phyloP scores from a whole-genome alignment of 2,888 invertebrate genomes.

The Geophilus truncorum region DNA sequence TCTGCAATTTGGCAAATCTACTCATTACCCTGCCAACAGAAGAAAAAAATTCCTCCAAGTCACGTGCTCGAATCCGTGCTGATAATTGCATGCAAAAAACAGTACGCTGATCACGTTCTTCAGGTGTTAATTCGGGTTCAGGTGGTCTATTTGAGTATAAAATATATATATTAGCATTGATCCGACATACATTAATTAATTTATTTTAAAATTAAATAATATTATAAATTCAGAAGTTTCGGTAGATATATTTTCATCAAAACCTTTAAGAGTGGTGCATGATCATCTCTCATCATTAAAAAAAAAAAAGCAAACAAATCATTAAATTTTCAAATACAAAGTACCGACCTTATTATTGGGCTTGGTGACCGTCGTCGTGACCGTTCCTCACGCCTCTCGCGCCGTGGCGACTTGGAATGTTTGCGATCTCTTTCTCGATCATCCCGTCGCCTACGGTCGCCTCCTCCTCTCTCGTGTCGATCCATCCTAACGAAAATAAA shows the following conservation, averaged over 20 bases:
- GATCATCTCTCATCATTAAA: neutral
- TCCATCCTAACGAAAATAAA: neutral
- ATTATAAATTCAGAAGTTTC: neutral
- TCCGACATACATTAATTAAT: neutral
- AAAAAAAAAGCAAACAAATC: neutral
- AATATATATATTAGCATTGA: neutral
- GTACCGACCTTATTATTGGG: neutral
- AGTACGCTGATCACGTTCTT: conserved; percentile 96
- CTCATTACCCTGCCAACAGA: conserved; percentile 85
- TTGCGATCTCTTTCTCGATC: conserved; percentile 35
- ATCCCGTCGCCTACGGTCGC: conserved; percentile 32
- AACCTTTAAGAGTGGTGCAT: neutral
- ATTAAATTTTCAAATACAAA: too few relatives aligned
- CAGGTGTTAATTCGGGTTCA: conserved; percentile 66
- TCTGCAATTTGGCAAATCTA: neutral
- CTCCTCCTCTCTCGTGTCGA: conserved; percentile 30
- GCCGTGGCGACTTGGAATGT: conserved; percentile 29
- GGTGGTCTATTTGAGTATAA: conserved; percentile 33
- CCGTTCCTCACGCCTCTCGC: conserved; percentile 28
- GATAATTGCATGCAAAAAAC: conserved; percentile 99
- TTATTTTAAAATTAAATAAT: neutral
- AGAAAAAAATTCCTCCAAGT: conserved; percentile 97
- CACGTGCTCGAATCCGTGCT: conserved; percentile 85
- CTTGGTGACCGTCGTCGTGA: neutral
- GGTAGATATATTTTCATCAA: too few relatives aligned